Evolutionary conservation across 2,888 invertebrate genomes (phyloP).

Genomic region (Perizoma flavofasciatum): DNA sequence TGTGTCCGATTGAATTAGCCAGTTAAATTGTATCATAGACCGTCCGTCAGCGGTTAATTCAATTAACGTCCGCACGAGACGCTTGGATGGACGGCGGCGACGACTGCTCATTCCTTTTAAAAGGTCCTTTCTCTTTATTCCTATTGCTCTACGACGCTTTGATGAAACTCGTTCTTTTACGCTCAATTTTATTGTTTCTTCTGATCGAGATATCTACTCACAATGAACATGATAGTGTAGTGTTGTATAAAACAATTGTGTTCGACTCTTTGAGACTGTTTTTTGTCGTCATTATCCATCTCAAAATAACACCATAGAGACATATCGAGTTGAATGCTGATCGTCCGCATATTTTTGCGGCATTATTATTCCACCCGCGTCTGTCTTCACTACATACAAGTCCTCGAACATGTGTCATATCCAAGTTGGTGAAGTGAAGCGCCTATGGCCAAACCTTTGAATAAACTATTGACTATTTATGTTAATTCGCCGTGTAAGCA

Average conservation of each 20-base stretch:
- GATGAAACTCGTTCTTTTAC: not conserved
- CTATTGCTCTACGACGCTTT: constrained; percentile 21
- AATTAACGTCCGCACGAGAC: constrained; percentile 66
- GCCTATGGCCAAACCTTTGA: constrained; percentile 56
- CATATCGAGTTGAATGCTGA: constrained; percentile 41
- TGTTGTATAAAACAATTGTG: constrained; percentile 1
- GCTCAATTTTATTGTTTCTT: not conserved
- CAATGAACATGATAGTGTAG: too few relatives aligned
- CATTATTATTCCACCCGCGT: constrained; percentile 58
- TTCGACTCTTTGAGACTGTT: constrained; percentile 11
- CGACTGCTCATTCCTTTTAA: constrained; percentile 52
- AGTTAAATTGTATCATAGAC: constrained; percentile 80
- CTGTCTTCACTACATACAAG: constrained; percentile 51
- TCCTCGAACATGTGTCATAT: constrained; percentile 74
- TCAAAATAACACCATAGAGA: constrained; percentile 35
- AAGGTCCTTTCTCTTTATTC: constrained; percentile 47
- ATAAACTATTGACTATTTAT: constrained; percentile 71
- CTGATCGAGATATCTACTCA: not conserved
- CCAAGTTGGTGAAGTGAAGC: constrained; percentile 64
- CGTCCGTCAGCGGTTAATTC: constrained; percentile 71
- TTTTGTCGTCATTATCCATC: constrained; percentile 24
- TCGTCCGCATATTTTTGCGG: constrained; percentile 48
- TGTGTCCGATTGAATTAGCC: constrained; percentile 76
- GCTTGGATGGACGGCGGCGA: constrained; percentile 54
- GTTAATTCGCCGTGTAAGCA: constrained; percentile 64